Evolutionary conservation across 1,140 invertebrate species (phyloP).

Genomic region (Scaptomyza hsui): DNA sequence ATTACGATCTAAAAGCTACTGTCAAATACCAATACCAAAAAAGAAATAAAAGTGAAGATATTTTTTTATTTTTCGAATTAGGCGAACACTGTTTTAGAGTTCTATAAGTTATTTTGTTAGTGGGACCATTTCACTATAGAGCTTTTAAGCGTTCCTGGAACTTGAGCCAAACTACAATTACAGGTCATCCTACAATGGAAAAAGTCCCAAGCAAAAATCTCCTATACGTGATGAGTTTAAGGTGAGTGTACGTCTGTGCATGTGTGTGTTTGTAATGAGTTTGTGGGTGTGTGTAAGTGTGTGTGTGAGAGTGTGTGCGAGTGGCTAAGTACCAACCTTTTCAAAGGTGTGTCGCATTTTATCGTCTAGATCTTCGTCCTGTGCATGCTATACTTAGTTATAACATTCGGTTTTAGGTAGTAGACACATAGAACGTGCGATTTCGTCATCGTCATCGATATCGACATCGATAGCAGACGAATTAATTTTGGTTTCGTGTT

Average conservation of each 20-base stretch:
- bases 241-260: not conserved
- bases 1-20: slow-evolving; percentile 10
- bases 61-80: too few relatives aligned
- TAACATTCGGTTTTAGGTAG: slow-evolving; percentile 18
- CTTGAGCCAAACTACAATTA: too few relatives aligned
- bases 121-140: too few relatives aligned
- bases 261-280: not conserved
- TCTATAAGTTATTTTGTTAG: not conserved
- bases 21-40: not conserved
- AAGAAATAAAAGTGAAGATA: too few relatives aligned
- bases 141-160: not conserved
- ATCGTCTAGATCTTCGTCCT: slow-evolving; percentile 82
- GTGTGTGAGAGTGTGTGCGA: slow-evolving; percentile 10
- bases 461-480: slow-evolving; percentile 8
- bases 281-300: slow-evolving; percentile 8
- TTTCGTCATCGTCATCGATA: slow-evolving; percentile 4
- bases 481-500: slow-evolving; percentile 4
- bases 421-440: slow-evolving; percentile 57
- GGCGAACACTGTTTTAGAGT: too few relatives aligned
- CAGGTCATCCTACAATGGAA: too few relatives aligned
- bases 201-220: too few relatives aligned
- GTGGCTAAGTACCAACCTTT: slow-evolving; percentile 86
- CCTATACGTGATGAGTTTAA: not conserved
- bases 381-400: slow-evolving; percentile 68
- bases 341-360: slow-evolving; percentile 86